These are phyloP conservation scores for Allolobophora icterica DNA, from an alignment of 2,888 invertebrate species.

Conservation along the genomic window DNA sequence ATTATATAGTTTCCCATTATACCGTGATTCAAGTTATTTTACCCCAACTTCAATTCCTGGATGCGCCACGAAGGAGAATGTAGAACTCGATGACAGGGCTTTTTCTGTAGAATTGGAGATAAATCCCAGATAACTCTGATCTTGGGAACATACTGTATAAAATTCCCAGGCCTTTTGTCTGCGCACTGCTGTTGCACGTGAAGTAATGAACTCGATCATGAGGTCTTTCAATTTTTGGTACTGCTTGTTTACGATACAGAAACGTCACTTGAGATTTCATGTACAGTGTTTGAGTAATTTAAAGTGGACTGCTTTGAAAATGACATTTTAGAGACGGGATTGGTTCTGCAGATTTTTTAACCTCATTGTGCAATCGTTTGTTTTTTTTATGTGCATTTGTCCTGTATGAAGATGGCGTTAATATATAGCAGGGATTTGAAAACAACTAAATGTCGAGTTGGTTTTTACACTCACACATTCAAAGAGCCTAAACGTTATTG, in stretches of 20 bases:
- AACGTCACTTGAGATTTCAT: background rate
- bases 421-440: background rate
- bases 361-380: background rate
- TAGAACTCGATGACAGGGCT: background rate
- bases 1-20: too few relatives aligned
- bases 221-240: background rate
- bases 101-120: background rate
- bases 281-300: background rate
- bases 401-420: background rate
- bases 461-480: background rate
- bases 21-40: too few relatives aligned
- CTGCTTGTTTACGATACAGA: background rate
- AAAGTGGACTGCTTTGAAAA: background rate
- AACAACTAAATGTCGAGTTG: background rate
- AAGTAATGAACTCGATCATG: background rate
- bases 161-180: background rate
- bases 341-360: background rate
- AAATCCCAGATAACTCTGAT: background rate
- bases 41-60: background rate
- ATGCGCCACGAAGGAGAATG: background rate
- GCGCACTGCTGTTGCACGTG: background rate
- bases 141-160: background rate
- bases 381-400: background rate
- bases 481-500: background rate
- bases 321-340: slow-evolving; percentile 2